Evolutionary conservation across 1,140 invertebrate species (phyloP).

Genomic region (Amyelois transitella): DNA sequence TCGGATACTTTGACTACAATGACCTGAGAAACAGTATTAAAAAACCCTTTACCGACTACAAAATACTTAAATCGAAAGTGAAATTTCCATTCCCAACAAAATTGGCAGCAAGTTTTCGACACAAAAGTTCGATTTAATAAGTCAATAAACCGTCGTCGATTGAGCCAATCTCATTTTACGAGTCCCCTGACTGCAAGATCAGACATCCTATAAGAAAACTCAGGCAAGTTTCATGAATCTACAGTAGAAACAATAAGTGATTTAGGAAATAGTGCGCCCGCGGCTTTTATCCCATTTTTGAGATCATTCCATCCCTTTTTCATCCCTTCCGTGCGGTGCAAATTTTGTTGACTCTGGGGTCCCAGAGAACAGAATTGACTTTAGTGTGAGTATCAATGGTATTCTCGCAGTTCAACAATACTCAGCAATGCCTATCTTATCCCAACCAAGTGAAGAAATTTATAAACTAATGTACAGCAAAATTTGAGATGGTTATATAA

Average conservation of each 20-base stretch:
- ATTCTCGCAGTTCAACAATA: too few relatives aligned
- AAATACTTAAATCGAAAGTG: too few relatives aligned
- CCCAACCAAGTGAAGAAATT: too few relatives aligned
- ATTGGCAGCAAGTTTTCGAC: slow-evolving; percentile 32
- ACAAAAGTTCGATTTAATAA: slow-evolving; percentile 56
- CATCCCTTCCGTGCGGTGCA: not conserved
- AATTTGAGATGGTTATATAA: too few relatives aligned
- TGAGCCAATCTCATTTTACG: slow-evolving; percentile 58
- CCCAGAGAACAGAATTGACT: too few relatives aligned
- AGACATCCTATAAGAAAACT: slow-evolving; percentile 29
- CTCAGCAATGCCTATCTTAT: too few relatives aligned
- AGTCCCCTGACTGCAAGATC: slow-evolving; percentile 45
- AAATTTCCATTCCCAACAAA: slow-evolving; percentile 17
- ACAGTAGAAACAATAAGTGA: slow-evolving; percentile 8
- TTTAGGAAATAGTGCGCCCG: slow-evolving; percentile 21
- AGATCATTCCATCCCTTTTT: not conserved
- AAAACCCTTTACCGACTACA: too few relatives aligned
- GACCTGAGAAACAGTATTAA: too few relatives aligned
- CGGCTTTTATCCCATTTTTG: slow-evolving; percentile 20
- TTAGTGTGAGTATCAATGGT: too few relatives aligned
- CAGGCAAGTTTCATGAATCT: slow-evolving; percentile 12
- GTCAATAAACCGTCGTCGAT: slow-evolving; percentile 55
- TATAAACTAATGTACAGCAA: too few relatives aligned
- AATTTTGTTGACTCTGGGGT: not conserved
- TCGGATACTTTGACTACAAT: too few relatives aligned